A percentile compares a stretch with the other conserved stretches of the same genome.
phyloP scores from a whole-genome alignment of 2,113 vertebrate species.

The Nothobranchius kuhntae region DNA sequence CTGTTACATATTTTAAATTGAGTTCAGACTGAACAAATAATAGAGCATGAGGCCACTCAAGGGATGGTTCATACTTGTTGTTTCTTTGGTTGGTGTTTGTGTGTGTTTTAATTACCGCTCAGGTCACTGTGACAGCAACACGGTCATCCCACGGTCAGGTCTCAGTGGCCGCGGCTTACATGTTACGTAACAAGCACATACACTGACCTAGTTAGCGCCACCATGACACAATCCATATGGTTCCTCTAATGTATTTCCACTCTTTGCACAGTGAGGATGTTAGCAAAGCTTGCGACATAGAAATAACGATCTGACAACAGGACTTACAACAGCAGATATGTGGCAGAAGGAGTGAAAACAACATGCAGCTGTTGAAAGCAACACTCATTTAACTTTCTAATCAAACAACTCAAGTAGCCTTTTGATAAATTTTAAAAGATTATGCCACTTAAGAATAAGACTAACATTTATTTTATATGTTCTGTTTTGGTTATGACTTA shows the following conservation, averaged over 20 bases:
- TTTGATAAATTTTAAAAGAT: too few species aligned
- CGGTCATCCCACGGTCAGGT: constrained; percentile 42
- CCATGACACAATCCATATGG: constrained; percentile 14
- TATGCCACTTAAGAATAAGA: too few species aligned
- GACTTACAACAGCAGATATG: too few species aligned
- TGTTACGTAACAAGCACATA: constrained; percentile 38
- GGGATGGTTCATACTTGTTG: not conserved
- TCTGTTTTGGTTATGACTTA: too few species aligned
- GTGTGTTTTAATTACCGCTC: not conserved
- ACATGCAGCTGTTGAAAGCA: not conserved
- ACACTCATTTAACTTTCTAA: too few species aligned
- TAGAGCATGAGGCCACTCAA: not conserved
- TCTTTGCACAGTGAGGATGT: not conserved
- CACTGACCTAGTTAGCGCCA: constrained; percentile 30
- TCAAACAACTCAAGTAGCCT: too few species aligned
- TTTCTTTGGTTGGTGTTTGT: not conserved
- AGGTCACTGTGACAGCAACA: constrained; percentile 7
- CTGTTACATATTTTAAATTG: too few species aligned
- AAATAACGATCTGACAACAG: not conserved
- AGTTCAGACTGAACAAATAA: not conserved
- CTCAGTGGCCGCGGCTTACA: constrained; percentile 15
- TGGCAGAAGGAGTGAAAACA: not conserved
- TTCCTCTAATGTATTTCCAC: not conserved
- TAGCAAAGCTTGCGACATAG: not conserved
- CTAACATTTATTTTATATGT: too few species aligned